These are phyloP conservation scores for Dascyllus trimaculatus DNA, from an alignment of 2,113 vertebrate species.

Conservation along the genomic window DNA sequence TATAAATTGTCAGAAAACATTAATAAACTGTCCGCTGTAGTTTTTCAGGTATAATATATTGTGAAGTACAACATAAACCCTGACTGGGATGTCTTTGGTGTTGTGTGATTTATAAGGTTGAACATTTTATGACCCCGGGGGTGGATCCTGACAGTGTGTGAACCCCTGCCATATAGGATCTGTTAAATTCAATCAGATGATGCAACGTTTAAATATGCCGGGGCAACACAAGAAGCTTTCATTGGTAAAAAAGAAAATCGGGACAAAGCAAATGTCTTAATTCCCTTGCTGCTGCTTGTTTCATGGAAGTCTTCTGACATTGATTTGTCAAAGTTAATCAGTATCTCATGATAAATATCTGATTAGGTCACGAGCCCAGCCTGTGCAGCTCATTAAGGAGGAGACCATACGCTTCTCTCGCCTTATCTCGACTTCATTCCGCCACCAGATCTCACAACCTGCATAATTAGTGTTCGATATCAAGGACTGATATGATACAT, in stretches of 20 bases:
- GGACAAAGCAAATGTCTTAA: constrained; percentile 5
- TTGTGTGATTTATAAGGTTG: background rate
- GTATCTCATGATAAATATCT: constrained; percentile 58
- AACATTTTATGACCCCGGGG: background rate
- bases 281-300: constrained; percentile 17
- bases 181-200: constrained; percentile 21
- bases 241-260: constrained; percentile 8
- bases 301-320: constrained; percentile 61
- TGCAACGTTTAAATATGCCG: background rate
- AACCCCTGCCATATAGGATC: background rate
- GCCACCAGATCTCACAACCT: constrained; percentile 31
- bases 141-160: background rate
- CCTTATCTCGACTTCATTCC: constrained; percentile 16
- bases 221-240: constrained; percentile 40
- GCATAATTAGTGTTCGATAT: constrained; percentile 54
- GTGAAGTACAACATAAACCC: too few species aligned
- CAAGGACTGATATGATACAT: constrained; percentile 36
- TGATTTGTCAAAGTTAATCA: constrained; percentile 52
- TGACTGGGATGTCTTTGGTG: too few species aligned
- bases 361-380: constrained; percentile 51
- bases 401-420: constrained; percentile 18
- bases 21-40: too few species aligned
- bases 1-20: too few species aligned
- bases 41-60: too few species aligned
- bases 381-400: constrained; percentile 21